Evolutionary conservation across 2,888 invertebrate species (phyloP).

Genomic region (Scaptomyza tumidula): DNA sequence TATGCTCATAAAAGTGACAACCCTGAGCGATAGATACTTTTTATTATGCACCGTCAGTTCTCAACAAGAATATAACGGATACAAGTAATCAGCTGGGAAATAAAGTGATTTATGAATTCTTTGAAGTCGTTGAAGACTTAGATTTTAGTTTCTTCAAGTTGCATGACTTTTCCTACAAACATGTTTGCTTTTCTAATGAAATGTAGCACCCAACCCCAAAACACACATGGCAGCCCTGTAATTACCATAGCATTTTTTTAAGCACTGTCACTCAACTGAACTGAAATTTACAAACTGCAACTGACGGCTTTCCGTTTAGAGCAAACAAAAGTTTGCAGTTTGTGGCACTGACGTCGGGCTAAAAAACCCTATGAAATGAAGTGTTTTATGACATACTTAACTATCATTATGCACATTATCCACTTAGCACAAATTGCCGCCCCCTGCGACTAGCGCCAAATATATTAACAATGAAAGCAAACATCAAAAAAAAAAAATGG

Average conservation of each 20-base stretch:
- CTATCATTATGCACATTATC: slow-evolving; percentile 79
- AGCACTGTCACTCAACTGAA: slow-evolving; percentile 61
- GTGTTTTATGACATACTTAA: slow-evolving; percentile 80
- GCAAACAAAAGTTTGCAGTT: slow-evolving; percentile 30
- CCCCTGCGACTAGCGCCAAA: slow-evolving; percentile 68
- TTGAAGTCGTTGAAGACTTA: not conserved
- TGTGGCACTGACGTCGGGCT: slow-evolving; percentile 11
- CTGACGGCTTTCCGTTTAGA: slow-evolving; percentile 61
- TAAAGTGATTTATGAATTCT: slow-evolving; percentile 3
- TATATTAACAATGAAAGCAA: slow-evolving; percentile 64
- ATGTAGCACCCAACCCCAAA: slow-evolving; percentile 26
- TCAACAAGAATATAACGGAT: slow-evolving; percentile 6
- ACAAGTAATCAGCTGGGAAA: slow-evolving; percentile 6
- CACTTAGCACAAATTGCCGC: slow-evolving; percentile 79
- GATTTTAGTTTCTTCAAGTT: not conserved
- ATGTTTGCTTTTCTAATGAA: slow-evolving; percentile 35
- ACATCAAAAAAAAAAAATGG: slow-evolving; percentile 39
- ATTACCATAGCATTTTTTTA: slow-evolving; percentile 57
- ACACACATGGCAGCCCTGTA: slow-evolving; percentile 30
- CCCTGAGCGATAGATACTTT: slow-evolving; percentile 52
- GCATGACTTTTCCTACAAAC: slow-evolving; percentile 43
- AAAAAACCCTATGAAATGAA: slow-evolving; percentile 58
- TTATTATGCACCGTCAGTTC: slow-evolving; percentile 11
- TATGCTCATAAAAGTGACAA: slow-evolving; percentile 52
- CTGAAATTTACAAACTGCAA: slow-evolving; percentile 50